Evolutionary conservation across 1,140 invertebrate species (phyloP).

Genomic region (Anastrepha ludens): DNA sequence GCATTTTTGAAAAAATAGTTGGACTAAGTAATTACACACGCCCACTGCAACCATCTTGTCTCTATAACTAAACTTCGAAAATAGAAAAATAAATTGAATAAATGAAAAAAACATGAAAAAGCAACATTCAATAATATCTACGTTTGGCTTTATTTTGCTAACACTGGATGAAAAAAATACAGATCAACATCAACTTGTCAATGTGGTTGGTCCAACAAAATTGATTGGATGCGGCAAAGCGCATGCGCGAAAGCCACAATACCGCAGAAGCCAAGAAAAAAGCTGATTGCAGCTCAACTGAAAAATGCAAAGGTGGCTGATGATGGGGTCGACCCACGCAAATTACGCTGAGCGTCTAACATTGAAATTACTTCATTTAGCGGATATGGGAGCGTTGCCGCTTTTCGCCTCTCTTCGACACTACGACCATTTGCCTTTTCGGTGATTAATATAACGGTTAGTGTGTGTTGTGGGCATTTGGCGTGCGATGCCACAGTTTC

Average conservation of each 20-base stretch:
- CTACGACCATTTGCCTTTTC: not conserved
- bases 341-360: not conserved
- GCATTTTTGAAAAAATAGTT: too few species aligned
- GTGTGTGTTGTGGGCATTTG: not conserved
- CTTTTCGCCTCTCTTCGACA: not conserved
- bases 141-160: too few species aligned
- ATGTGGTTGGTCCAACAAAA: not conserved
- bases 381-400: not conserved
- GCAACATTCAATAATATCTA: too few species aligned
- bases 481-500: not conserved
- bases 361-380: slow-evolving; percentile 17
- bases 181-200: not conserved
- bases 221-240: not conserved
- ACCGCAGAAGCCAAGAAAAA: not conserved
- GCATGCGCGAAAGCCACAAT: not conserved
- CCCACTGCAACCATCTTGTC: too few species aligned
- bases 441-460: slow-evolving; percentile 20
- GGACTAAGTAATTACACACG: too few species aligned
- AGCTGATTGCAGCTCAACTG: not conserved
- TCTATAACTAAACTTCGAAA: too few species aligned
- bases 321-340: slow-evolving; percentile 13
- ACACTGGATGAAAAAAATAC: not conserved
- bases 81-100: too few species aligned
- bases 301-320: not conserved
- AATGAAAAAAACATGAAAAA: too few species aligned